These are phyloP conservation scores for Melanotaenia maccullochi DNA, from an alignment of 2,797 vertebrate genomes.

Conservation along the genomic window DNA sequence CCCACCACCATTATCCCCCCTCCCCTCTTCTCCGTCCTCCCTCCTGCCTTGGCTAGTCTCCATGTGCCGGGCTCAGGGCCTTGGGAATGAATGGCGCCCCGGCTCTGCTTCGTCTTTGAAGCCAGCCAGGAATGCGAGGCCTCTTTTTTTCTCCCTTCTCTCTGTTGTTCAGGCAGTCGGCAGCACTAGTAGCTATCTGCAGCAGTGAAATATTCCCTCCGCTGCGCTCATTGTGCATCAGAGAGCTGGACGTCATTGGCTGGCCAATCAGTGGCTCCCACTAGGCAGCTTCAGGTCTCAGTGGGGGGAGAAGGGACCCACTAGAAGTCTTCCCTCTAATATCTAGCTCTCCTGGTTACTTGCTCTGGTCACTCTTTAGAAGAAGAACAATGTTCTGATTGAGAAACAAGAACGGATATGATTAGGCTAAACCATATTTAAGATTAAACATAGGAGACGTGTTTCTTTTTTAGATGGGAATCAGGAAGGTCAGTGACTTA, in stretches of 20 bases:
- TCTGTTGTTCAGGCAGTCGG: slow-evolving; percentile 75
- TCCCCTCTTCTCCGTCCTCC: slow-evolving; percentile 52
- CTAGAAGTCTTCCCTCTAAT: slow-evolving; percentile 75
- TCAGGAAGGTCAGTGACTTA: slow-evolving; percentile 34
- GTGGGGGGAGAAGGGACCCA: slow-evolving; percentile 67
- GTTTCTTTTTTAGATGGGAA: slow-evolving; percentile 52
- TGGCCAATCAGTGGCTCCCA: slow-evolving; percentile 72
- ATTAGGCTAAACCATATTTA: slow-evolving; percentile 24
- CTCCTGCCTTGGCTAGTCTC: slow-evolving; percentile 82
- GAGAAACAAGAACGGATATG: slow-evolving; percentile 34
- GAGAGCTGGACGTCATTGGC: slow-evolving; percentile 80
- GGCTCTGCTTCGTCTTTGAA: slow-evolving; percentile 85
- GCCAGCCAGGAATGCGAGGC: slow-evolving; percentile 83
- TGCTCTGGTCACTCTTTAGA: slow-evolving; percentile 51
- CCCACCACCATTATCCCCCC: slow-evolving; percentile 36
- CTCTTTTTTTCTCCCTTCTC: slow-evolving; percentile 67
- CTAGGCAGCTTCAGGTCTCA: slow-evolving; percentile 63
- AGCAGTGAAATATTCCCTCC: slow-evolving; percentile 82
- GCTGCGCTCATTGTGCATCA: slow-evolving; percentile 81
- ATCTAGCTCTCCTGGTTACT: slow-evolving; percentile 72
- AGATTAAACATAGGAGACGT: slow-evolving; percentile 13
- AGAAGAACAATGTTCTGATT: slow-evolving; percentile 57
- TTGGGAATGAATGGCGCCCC: slow-evolving; percentile 84
- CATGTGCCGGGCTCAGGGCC: slow-evolving; percentile 81
- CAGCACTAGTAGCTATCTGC: slow-evolving; percentile 74